These are phyloP conservation scores for Conus betulinus DNA, from an alignment of 1,140 invertebrate genomes.

Conservation along the genomic window DNA sequence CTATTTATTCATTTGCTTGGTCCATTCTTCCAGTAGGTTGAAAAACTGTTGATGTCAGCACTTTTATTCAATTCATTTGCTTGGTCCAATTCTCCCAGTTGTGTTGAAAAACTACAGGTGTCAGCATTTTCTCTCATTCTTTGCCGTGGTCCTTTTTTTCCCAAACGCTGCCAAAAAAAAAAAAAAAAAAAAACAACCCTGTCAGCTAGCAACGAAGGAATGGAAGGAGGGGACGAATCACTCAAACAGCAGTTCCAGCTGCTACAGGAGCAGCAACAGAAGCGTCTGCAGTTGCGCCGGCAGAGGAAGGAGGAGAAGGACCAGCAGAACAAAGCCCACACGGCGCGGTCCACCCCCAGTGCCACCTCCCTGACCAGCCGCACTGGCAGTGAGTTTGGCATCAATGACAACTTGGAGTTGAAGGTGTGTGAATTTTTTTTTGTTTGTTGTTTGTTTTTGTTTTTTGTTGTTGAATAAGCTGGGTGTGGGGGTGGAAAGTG, in stretches of 20 bases:
- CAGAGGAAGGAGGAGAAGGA: conserved; percentile 66
- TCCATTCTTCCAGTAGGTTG: too few relatives aligned
- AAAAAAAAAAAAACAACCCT: background rate
- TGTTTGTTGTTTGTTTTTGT: too few relatives aligned
- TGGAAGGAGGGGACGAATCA: conserved; percentile 54
- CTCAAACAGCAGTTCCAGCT: conserved; percentile 68
- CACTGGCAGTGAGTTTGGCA: conserved; percentile 59
- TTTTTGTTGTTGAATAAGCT: too few relatives aligned
- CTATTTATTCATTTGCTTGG: background rate
- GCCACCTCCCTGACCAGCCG: conserved; percentile 26
- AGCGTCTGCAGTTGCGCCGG: conserved; percentile 64
- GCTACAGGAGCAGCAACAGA: conserved; percentile 71
- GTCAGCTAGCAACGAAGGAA: background rate
- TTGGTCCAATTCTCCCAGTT: too few relatives aligned
- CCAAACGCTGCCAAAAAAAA: background rate
- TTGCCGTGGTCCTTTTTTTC: background rate
- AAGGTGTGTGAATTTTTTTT: conserved; percentile 47
- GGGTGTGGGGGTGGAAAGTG: too few relatives aligned
- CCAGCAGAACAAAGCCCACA: conserved; percentile 47
- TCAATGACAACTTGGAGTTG: conserved; percentile 65
- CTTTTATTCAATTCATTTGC: too few relatives aligned
- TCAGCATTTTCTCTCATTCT: background rate
- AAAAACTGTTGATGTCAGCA: too few relatives aligned
- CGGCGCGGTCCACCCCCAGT: background rate
- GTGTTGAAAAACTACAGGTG: too few relatives aligned